These are phyloP conservation scores for human DNA, from an alignment of 2,113 vertebrate species.

Conservation along the genomic window GRCh38 chr16:61379501-61380000, in stretches of 20 bases:
- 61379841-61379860: not conserved
- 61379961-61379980: not conserved
- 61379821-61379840: not conserved
- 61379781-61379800: not conserved
- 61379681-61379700: not conserved
- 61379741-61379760: not conserved
- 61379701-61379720: not conserved
- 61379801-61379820: not conserved
- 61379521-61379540: not conserved
- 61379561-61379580: not conserved
- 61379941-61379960: not conserved
- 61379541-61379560: not conserved
- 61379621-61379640: not conserved
- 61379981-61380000: not conserved
- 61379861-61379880: not conserved
- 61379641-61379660: conserved; percentile 1
- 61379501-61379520: not conserved
- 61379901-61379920: not conserved
- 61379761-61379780: not conserved
- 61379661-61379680: not conserved
- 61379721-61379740: not conserved
- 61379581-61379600: not conserved
- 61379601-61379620: not conserved
- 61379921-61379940: not conserved
- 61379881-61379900: not conserved